A percentile compares a stretch with the other conserved stretches of the same genome.
Evolutionary conservation across 2,888 invertebrate species (phyloP).

Genomic region (Stenolophus ochropezus): DNA sequence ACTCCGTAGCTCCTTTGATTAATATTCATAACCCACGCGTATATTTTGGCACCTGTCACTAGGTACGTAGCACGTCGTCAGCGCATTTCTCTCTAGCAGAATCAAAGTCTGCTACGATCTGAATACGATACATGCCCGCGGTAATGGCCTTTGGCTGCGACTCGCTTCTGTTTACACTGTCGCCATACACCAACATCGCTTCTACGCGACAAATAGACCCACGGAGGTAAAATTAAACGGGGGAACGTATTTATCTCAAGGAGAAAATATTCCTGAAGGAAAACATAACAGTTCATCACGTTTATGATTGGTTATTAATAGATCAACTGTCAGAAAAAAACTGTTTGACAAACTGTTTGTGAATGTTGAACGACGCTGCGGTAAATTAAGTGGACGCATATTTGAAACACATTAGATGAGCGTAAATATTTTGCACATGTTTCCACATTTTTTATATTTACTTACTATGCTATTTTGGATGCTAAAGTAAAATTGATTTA

Average conservation of each 20-base stretch:
- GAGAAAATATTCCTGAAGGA: conserved; percentile 22
- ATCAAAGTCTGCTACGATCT: conserved; percentile 38
- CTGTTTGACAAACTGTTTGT: conserved; percentile 14
- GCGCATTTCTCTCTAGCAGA: conserved; percentile 28
- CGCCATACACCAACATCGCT: not conserved
- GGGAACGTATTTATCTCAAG: conserved; percentile 32
- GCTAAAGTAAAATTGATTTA: not conserved
- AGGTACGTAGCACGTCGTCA: conserved; percentile 25
- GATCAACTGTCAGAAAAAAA: not conserved
- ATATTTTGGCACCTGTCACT: conserved; percentile 51
- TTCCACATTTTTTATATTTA: not conserved
- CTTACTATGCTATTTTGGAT: not conserved
- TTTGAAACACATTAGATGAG: conserved; percentile 16
- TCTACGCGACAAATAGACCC: not conserved
- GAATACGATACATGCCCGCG: conserved; percentile 23
- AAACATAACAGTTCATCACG: conserved; percentile 42
- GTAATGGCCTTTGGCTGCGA: conserved; percentile 27
- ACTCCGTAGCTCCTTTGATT: not conserved
- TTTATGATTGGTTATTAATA: conserved; percentile 41
- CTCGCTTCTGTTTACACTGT: conserved; percentile 10
- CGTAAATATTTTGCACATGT: not conserved
- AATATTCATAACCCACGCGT: conserved; percentile 43
- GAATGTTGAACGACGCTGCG: conserved; percentile 22
- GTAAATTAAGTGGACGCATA: conserved; percentile 8
- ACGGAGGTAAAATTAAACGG: conserved; percentile 3